phyloP scores from a whole-genome alignment of 2,888 invertebrate species.

The Acheta domesticus region DNA sequence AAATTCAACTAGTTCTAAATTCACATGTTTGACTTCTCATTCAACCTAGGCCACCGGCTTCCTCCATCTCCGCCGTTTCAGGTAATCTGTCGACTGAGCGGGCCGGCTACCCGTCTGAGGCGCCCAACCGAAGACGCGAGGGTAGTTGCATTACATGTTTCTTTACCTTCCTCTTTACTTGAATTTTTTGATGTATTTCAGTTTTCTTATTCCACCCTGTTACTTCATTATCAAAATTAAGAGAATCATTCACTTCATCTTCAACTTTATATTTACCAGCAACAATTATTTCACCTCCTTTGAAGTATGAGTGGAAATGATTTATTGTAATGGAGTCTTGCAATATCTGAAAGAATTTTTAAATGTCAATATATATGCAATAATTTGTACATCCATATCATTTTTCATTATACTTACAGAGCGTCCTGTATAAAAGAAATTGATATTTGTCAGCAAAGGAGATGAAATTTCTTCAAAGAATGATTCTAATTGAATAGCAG shows the following conservation, averaged over 20 bases:
- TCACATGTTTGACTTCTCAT: too few species aligned
- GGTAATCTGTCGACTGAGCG: too few species aligned
- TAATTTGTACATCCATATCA: neutral
- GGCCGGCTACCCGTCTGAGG: too few species aligned
- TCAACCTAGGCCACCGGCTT: too few species aligned
- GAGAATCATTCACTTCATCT: constrained; percentile 31
- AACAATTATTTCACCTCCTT: constrained; percentile 61
- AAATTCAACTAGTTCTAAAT: too few species aligned
- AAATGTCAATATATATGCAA: neutral
- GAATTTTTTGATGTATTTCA: neutral
- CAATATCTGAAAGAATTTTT: constrained; percentile 46
- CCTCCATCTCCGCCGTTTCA: too few species aligned
- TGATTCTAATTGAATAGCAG: constrained; percentile 61
- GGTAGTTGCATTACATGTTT: too few species aligned
- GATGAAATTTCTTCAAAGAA: constrained; percentile 68
- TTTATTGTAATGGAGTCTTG: constrained; percentile 53
- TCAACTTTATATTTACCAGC: constrained; percentile 49
- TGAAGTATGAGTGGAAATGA: constrained; percentile 58
- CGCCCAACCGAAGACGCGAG: too few species aligned
- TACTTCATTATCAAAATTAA: constrained; percentile 28
- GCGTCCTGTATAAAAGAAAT: constrained; percentile 55
- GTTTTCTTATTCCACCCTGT: constrained; percentile 22
- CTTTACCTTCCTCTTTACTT: neutral
- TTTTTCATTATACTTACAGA: neutral
- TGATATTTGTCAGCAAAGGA: constrained; percentile 62